phyloP scores from a whole-genome alignment of 2,113 vertebrate species.

The Tylochromis polylepis region DNA sequence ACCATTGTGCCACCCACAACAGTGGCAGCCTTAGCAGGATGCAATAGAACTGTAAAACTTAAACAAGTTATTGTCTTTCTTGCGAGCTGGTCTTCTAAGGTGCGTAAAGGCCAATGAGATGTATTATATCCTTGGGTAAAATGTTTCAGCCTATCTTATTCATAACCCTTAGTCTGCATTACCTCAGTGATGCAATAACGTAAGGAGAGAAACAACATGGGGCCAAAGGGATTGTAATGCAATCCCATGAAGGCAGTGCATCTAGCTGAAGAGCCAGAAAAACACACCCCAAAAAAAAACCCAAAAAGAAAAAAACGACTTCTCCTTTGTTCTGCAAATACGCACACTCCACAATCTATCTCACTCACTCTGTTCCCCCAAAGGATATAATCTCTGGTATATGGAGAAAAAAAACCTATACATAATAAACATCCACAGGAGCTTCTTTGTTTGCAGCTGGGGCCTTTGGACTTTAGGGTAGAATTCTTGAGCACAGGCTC shows the following conservation, averaged over 20 bases:
- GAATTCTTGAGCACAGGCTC: background rate
- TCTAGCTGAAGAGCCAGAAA: conserved; percentile 20
- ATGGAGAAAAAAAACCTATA: conserved; percentile 7
- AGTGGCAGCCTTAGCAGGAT: background rate
- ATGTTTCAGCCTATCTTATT: background rate
- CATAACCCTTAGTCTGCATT: background rate
- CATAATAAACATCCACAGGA: conserved; percentile 54
- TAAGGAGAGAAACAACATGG: background rate
- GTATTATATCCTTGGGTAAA: conserved; percentile 17
- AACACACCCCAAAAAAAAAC: background rate
- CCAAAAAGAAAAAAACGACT: background rate
- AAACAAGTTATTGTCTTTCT: conserved; percentile 29
- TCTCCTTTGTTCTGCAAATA: conserved; percentile 32
- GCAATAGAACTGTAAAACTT: conserved; percentile 24
- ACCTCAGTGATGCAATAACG: conserved; percentile 29
- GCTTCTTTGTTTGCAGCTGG: conserved; percentile 46
- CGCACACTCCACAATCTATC: conserved; percentile 46
- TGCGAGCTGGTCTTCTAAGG: background rate
- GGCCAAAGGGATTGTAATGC: conserved; percentile 17
- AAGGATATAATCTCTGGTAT: conserved; percentile 34
- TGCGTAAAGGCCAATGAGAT: conserved; percentile 6
- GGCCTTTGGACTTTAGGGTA: conserved; percentile 26
- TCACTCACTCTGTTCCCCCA: conserved; percentile 3
- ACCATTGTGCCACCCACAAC: conserved; percentile 6
- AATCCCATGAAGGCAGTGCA: conserved; percentile 5